Base-by-base conservation (phyloP, 2,888 invertebrate genomes). In the Eupithecia dodoneata region DNA sequence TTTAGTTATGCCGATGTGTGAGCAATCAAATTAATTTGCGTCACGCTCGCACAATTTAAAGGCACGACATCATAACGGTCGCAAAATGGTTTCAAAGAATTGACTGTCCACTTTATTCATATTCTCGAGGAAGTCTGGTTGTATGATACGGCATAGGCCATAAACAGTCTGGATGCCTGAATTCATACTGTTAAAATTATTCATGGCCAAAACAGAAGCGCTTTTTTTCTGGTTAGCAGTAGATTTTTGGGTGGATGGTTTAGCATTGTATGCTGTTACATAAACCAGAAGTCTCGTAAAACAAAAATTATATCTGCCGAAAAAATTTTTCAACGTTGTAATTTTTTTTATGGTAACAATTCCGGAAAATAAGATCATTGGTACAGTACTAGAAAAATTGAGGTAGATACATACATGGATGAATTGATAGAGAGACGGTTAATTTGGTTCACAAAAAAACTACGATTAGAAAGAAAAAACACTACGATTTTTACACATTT, bases 41-140 rank as follows among this genome's bases (percentile, higher is more conserved):
- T 90, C 92, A 92, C 92, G 92, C 85, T 82, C 84, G 85, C 84
- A 89, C 88, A 78, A 88, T 89, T 88, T 85, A 84, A 85, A 87
- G 87, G 85, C 87, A 86, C 88, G 88, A 86, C 90, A 83, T 86
- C 83, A 86, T 92, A 94, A 93, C 93, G 92, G 85, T 81, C n/a
- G 82, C 83, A 81, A 82, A 89, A 88, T 89, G 86, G 87, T 90
- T 90, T 88, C 85, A 82, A 86, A 86, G 87, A 89, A 89, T 81
- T 83, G 83, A 85, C 90, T 89, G 89, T 85, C 63, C 83, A 89
- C 89, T 84, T 88, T 70, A 70, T 70, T 88, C 89, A 89, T 88
- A 87, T 85, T 85, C 88, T 88, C 88, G 87, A 87, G 85, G 88
- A 89, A 89, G 85, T 85, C 86, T 87, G 55, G 55, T 85, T 42